phyloP scores from a whole-genome alignment of 1,140 invertebrate genomes.

The Drosophila lacteicornis region DNA sequence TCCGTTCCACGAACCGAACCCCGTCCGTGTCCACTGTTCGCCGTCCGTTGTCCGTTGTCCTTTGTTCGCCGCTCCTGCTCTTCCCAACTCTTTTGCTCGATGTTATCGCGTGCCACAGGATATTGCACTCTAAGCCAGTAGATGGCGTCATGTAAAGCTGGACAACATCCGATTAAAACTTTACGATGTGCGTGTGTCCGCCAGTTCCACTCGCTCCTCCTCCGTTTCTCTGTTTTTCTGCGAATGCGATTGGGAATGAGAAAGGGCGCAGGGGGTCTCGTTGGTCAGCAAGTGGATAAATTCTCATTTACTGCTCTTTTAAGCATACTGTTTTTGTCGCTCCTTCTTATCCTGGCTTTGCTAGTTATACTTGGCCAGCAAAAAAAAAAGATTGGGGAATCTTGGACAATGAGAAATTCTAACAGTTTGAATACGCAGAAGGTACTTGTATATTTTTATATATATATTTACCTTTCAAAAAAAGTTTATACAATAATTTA shows the following conservation, averaged over 20 bases:
- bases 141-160: slow-evolving; percentile 82
- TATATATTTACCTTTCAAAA: too few species aligned
- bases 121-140: slow-evolving; percentile 84
- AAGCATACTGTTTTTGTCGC: slow-evolving; percentile 78
- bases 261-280: slow-evolving; percentile 4
- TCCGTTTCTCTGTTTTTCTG: slow-evolving; percentile 16
- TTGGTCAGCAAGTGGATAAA: slow-evolving; percentile 82
- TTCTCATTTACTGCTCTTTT: slow-evolving; percentile 84
- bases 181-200: slow-evolving; percentile 81
- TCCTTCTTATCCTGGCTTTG: slow-evolving; percentile 55
- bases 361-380: slow-evolving; percentile 24
- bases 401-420: not conserved
- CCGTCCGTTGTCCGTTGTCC: not conserved
- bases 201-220: slow-evolving; percentile 17
- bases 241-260: slow-evolving; percentile 11
- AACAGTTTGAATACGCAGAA: not conserved
- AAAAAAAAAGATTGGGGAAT: not conserved
- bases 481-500: too few species aligned
- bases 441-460: too few species aligned
- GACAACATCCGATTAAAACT: slow-evolving; percentile 84
- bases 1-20: not conserved
- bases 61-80: slow-evolving; percentile 26
- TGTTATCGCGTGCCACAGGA: slow-evolving; percentile 84
- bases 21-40: not conserved
- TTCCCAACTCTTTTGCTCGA: slow-evolving; percentile 54